Base-by-base conservation (phyloP, 2,888 invertebrate genomes). In the Microplitis deprimator region DNA sequence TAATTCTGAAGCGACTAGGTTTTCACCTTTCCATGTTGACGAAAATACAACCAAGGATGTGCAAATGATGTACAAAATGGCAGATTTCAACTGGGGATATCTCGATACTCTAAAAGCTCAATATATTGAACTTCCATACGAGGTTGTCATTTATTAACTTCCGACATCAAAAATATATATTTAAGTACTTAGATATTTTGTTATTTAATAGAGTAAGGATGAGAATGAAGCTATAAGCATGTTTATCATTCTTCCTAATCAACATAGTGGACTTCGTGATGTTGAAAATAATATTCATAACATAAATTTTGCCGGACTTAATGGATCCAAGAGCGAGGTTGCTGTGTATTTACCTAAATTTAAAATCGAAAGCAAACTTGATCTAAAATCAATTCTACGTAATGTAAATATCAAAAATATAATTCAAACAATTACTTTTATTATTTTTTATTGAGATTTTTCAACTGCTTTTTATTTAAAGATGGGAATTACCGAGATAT, bases 281-380 rank as follows among this genome's bases (percentile, higher is more conserved):
- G 7, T 75, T 41, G 77, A 79, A 50, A 17, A 50, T 3, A 77
- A 80, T 50, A 13, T 77, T 4, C 60, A 68, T 0, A 71, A 75
- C 10, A 41, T 79, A 16, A 60, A 68, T 8, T 41, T 78, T 2
- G 4, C 59, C 0, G 3, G 76, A 68, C 0, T 84, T 94, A 6
- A 29, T 6, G 74, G 72, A 6, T 82, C 80, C 29, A 76, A 83
- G 0, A 88, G 90, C 0, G 93, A 94, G 86, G 93, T 96, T 1
- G 90, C 92, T 50, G 92, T 96, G 0, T 91, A 91, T 20, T 87
- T 97, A 67, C 97, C 97, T 1, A 95, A 94, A 88, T 96, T 97
- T 88, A 95, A 94, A 88, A 92, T 96, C 68, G 96, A 96, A 89
- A 93, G 92, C 7, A 92, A 93, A 79, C 92, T 95, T 20, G 91